phyloP scores from a whole-genome alignment of 2,113 vertebrate species.

The Tachysurus vachellii region DNA sequence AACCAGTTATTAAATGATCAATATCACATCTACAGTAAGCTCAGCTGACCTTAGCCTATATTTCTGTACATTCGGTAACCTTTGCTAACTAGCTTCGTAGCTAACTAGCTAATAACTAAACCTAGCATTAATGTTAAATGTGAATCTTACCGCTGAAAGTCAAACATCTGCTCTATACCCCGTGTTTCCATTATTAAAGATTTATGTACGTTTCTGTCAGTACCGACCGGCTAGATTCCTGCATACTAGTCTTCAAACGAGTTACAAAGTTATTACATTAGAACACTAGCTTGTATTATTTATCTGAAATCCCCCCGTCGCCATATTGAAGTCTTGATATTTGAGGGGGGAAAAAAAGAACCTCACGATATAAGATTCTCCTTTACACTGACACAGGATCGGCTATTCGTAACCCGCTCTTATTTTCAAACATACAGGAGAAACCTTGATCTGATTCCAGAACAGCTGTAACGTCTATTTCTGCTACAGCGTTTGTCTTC shows the following conservation, averaged over 20 bases:
- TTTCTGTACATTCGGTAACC: background rate
- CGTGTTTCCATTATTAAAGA: conserved; percentile 71
- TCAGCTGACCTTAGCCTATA: background rate
- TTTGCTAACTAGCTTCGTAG: conserved; percentile 13
- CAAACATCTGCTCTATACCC: conserved; percentile 77
- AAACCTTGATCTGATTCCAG: conserved; percentile 5
- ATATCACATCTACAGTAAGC: background rate
- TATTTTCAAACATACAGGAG: background rate
- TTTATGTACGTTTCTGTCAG: conserved; percentile 33
- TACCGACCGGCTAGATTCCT: conserved; percentile 24
- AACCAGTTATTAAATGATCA: background rate
- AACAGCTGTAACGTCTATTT: background rate
- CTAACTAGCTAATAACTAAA: background rate
- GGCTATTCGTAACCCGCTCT: background rate
- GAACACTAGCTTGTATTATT: conserved; percentile 48
- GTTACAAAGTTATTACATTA: conserved; percentile 7
- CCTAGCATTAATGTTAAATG: conserved; percentile 19
- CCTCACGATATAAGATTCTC: background rate
- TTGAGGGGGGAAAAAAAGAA: background rate
- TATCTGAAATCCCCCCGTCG: conserved; percentile 38
- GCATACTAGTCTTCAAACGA: conserved; percentile 48
- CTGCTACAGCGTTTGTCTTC: background rate
- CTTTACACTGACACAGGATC: conserved; percentile 21
- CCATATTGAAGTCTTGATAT: conserved; percentile 53
- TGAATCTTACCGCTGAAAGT: conserved; percentile 76